Percentiles rank a stretch among this genome's conserved stretches.
phyloP scores from a whole-genome alignment of 2,113 vertebrate species.

The Circaetus gallicus region DNA sequence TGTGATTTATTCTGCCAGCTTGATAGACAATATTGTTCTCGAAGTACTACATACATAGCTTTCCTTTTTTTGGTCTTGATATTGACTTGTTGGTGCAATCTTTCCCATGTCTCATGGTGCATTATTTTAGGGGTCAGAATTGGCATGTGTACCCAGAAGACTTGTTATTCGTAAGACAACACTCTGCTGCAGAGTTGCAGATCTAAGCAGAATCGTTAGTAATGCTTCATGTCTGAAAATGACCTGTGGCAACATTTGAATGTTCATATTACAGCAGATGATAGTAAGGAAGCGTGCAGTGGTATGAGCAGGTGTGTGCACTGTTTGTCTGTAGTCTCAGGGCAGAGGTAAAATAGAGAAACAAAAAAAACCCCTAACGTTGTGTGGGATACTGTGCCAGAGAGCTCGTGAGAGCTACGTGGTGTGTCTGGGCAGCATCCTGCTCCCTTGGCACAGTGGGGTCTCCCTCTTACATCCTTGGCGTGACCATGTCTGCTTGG shows the following conservation, averaged over 20 bases:
- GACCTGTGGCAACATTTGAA: neutral
- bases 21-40: neutral
- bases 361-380: neutral
- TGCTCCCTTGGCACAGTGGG: neutral
- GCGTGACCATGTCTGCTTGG: rapidly evolving
- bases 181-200: neutral
- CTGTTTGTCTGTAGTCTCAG: neutral
- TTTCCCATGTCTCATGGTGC: neutral
- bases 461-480: neutral
- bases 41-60: neutral
- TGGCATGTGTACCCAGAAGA: neutral
- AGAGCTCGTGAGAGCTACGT: rapidly evolving
- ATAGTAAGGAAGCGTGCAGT: rapidly evolving
- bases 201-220: neutral
- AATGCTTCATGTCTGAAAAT: neutral
- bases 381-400: neutral
- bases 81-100: neutral
- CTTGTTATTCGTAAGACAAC: rapidly evolving
- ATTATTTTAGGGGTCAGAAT: neutral
- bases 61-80: neutral
- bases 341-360: neutral
- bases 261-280: neutral
- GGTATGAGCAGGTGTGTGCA: neutral
- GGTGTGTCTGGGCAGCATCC: neutral
- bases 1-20: neutral